Conservation (phyloP, 1,140 invertebrate genomes). For the Sycobia sp. region DNA sequence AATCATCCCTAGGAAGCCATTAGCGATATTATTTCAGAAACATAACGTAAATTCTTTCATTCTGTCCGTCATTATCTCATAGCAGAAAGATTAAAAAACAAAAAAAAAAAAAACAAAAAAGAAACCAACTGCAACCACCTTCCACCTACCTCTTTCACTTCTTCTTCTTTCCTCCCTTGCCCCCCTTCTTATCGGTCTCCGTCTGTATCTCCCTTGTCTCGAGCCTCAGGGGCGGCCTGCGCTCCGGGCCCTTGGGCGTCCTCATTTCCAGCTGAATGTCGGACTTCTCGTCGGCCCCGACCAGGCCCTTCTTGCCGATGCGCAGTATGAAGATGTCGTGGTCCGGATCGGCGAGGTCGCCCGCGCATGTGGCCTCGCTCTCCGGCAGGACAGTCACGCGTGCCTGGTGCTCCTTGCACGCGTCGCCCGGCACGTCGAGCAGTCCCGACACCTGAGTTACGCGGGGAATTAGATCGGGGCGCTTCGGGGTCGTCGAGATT, state of each 20-base stretch:
- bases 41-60: too few species aligned
- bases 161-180: slow-evolving; percentile 31
- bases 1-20: too few species aligned
- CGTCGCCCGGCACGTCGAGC: slow-evolving; percentile 17
- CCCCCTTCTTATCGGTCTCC: slow-evolving; percentile 39
- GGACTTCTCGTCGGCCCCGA: slow-evolving; percentile 53
- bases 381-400: slow-evolving; percentile 46
- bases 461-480: too few species aligned
- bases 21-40: too few species aligned
- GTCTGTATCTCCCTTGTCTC: slow-evolving; percentile 57
- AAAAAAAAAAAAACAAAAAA: too few species aligned
- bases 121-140: too few species aligned
- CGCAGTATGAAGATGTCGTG: slow-evolving; percentile 56
- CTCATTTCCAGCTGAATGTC: slow-evolving; percentile 57
- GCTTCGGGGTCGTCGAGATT: background rate
- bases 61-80: too few species aligned
- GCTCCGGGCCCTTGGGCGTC: slow-evolving; percentile 53
- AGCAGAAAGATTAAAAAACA: too few species aligned
- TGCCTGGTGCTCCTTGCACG: slow-evolving; percentile 35
- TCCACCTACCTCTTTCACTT: too few species aligned
- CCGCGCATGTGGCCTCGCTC: slow-evolving; percentile 17
- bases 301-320: slow-evolving; percentile 58
- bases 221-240: slow-evolving; percentile 49
- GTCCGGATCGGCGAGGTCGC: slow-evolving; percentile 29
- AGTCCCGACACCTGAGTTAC: slow-evolving; percentile 25